Base-by-base conservation (phyloP, 2,888 invertebrate species). In the Clivina fossor region DNA sequence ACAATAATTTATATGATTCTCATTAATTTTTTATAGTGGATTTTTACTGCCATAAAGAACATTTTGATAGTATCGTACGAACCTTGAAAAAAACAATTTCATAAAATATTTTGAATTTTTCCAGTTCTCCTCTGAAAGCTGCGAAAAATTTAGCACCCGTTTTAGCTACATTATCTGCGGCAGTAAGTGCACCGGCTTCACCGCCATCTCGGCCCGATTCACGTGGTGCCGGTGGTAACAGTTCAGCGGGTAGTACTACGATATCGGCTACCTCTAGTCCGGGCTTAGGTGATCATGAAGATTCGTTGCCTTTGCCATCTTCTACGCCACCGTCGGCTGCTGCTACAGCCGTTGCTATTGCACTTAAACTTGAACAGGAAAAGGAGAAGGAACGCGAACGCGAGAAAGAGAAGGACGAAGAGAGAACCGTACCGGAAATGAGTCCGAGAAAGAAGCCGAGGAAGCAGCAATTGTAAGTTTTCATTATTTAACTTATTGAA, bases 371-470 rank as follows among this genome's bases (percentile, higher is more conserved):
- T 55, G 60, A 60, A 28, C 56, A 46, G n/a, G 41, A 20, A 11
- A 57, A 50, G 24, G 55, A 40, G 57, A 50, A 55, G 46, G 43
- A 37, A 40, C n/a, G n/a, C n/a, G n/a, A n/a, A n/a, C n/a, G n/a
- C n/a, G n/a, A n/a, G n/a, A n/a, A n/a, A n/a, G 55, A 53, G 50
- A 48, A 77, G 26, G 74, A 69, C 32, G 74, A 75, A 50, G 79
- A 79, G 60, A 73, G 76, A 41, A 80, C 84, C 4, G 74, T 73
- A 1, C 67, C 77, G 35, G 82, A 81, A 69, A 83, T 86, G 73
- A 86, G 86, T 49, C 92, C 94, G 0, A 78, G 95, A 56, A 96
- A 96, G 73, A 94, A 95, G 68, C 91, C 95, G 0, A 78, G 95
- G 57, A 93, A 96, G 69, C 95, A 89, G 65, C 85, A 88, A 74